These are phyloP conservation scores for Drosophila hydei DNA, from an alignment of 1,140 invertebrate genomes.

Conservation along the genomic window DNA sequence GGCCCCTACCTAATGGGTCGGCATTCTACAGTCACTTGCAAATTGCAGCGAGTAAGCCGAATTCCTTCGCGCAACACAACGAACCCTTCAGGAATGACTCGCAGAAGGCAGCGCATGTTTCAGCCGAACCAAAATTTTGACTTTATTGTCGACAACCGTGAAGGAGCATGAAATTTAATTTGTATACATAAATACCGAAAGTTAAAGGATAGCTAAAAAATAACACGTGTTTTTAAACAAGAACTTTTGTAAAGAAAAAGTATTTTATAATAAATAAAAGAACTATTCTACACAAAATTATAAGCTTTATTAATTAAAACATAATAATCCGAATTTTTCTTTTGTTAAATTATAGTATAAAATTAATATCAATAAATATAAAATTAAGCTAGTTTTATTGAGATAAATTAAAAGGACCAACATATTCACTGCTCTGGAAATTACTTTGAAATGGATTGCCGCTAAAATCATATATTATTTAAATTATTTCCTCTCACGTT, in stretches of 20 bases:
- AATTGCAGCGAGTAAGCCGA: not conserved
- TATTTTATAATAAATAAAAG: too few species aligned
- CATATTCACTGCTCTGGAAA: not conserved
- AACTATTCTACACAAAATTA: too few species aligned
- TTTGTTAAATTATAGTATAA: too few species aligned
- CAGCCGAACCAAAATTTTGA: conserved; percentile 13
- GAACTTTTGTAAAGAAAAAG: too few species aligned
- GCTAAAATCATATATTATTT: not conserved
- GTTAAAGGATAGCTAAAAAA: too few species aligned
- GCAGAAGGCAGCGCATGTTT: conserved; percentile 14
- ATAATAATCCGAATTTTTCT: too few species aligned
- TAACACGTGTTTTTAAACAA: too few species aligned
- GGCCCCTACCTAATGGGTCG: not conserved
- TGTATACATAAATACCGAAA: not conserved
- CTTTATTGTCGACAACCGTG: conserved; percentile 3
- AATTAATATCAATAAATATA: too few species aligned
- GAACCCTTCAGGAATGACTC: conserved; percentile 10
- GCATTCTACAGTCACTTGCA: not conserved
- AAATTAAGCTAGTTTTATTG: too few species aligned
- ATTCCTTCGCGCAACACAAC: conserved; percentile 5
- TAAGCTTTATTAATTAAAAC: too few species aligned
- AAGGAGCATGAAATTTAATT: conserved; percentile 3
- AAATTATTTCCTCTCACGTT: not conserved
- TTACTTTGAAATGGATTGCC: not conserved
- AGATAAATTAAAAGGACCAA: not conserved